phyloP scores from a whole-genome alignment of 2,797 vertebrate genomes.

The Sphenopsis melanotis region DNA sequence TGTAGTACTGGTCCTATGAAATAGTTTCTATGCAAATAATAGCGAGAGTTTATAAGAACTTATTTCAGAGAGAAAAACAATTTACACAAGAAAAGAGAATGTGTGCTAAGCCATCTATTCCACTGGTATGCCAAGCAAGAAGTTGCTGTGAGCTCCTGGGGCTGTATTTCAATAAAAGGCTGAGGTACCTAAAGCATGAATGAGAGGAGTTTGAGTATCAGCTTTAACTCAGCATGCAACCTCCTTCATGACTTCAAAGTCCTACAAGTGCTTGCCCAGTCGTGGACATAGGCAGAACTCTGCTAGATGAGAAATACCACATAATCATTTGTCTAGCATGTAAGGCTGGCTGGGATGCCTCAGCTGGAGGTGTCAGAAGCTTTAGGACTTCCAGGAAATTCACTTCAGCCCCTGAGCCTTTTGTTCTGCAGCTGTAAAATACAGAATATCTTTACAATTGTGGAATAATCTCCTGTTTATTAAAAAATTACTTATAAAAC shows the following conservation, averaged over 20 bases:
- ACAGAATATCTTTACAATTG: background rate
- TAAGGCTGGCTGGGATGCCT: background rate
- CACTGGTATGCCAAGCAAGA: background rate
- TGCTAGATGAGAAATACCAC: background rate
- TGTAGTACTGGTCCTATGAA: accelerated
- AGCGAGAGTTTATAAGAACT: background rate
- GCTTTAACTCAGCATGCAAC: background rate
- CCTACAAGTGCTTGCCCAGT: background rate
- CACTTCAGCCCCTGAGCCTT: background rate
- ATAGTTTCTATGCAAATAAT: background rate
- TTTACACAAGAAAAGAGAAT: background rate
- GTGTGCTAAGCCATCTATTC: background rate
- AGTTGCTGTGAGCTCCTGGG: background rate
- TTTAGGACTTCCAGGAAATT: background rate
- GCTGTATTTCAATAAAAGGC: background rate
- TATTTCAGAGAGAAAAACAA: background rate
- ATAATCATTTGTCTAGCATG: background rate
- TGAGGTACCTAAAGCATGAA: background rate
- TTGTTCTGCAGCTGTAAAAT: background rate
- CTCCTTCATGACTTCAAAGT: background rate
- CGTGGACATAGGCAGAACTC: background rate
- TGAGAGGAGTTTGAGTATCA: background rate
- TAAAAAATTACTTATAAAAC: background rate
- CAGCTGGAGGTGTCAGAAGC: background rate
- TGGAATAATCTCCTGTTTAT: background rate